Evolutionary conservation across 2,113 vertebrate genomes (phyloP), one percentile per base, ranked within the genome.

Genomic region (Corvus hawaiiensis): DNA sequence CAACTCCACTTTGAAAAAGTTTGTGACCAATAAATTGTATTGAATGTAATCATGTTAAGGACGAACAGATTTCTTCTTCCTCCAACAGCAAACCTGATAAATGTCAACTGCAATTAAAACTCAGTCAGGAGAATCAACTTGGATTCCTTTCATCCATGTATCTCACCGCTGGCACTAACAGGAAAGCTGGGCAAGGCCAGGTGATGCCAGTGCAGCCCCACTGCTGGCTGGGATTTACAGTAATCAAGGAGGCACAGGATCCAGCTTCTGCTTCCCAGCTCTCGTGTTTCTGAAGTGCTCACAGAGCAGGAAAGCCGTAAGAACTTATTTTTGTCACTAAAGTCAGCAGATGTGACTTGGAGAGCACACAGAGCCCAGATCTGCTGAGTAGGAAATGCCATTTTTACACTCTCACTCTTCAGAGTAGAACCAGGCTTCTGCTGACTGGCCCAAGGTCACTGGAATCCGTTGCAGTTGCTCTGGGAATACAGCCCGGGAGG

Each of bases 311-410:
- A 90, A 92, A 93, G 80, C 92, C n/a, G 0, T 75, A 64, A 84
- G 77, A 91, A 84, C 59, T 94, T 95, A 87, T 88, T 96, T 95
- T 93, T 84, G 89, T 93, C 91, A 51, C 87, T 68, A 1, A 85
- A 95, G 87, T 95, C 96, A 97, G 96, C 97, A 96, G 89, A 93
- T 94, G 79, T 85, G 86, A 83, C 89, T 93, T 93, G 95, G 94
- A 94, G 74, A 78, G 78, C 62, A 20, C 81, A 49, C 44, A 84
- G 84, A 30, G 4, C 44, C 49, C 84, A 82, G 87, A 96, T 94
- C 73, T 97, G 97, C 97, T 97, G 96, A 97, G 94, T 88, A 94
- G 78, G 90, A 94, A 85, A 91, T 79, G 67, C 91, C 91, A 76
- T 95, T 96, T 97, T 96, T 90, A 93, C 90, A 59, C 62, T 52